Evolutionary conservation across 2,888 invertebrate genomes (phyloP).

Genomic region (Lamellibrachia columna): DNA sequence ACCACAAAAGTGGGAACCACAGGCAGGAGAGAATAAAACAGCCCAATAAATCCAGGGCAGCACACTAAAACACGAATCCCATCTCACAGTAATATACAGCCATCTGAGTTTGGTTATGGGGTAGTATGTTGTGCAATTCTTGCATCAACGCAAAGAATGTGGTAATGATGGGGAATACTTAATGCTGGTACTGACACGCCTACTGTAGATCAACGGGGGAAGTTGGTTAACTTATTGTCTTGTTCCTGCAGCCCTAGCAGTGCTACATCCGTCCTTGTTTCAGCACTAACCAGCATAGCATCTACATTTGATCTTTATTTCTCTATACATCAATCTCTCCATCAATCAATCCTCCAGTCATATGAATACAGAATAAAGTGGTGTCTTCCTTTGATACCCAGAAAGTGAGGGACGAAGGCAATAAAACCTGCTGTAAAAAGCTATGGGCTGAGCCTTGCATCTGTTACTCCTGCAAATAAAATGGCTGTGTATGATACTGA

Average conservation of each 20-base stretch:
- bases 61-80: not conserved
- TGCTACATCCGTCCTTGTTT: not conserved
- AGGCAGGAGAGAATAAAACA: not conserved
- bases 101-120: not conserved
- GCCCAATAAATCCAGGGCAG: not conserved
- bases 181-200: not conserved
- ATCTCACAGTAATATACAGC: constrained; percentile 3
- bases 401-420: not conserved
- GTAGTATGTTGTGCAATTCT: not conserved
- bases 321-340: not conserved
- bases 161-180: not conserved
- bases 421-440: not conserved
- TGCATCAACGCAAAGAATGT: not conserved
- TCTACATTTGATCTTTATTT: not conserved
- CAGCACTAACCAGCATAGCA: not conserved
- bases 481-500: not conserved
- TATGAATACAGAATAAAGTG: constrained; percentile 11
- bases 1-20: not conserved
- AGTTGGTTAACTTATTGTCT: not conserved
- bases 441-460: not conserved
- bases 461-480: not conserved
- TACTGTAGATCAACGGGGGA: not conserved
- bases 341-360: not conserved
- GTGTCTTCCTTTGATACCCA: not conserved
- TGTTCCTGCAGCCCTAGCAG: not conserved